Base-by-base conservation (phyloP, 2,888 invertebrate species). In the Electrophaes corylata region DNA sequence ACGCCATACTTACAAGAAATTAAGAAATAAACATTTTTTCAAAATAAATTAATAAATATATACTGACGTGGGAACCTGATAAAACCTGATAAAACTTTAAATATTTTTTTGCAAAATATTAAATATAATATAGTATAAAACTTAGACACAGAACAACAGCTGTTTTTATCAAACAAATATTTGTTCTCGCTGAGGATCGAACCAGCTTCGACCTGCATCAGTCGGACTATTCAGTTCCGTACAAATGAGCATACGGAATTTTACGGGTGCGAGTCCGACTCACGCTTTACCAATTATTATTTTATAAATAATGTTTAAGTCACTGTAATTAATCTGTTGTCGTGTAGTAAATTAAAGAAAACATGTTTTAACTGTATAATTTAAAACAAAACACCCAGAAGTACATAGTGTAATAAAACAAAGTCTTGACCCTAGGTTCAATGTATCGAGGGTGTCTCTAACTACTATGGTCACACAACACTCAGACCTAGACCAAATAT, bases 251-350 rank as follows among this genome's bases (percentile, higher is more conserved):
- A 23, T 4, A 33, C n/a, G 4, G 12, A 33, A 33, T 33, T 12
- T 3, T 35, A 6, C 14, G 14, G 12, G 14, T 14, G 1, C 35
- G 14, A 6, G 5, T 14, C 1, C 35, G 12, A 1, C 14, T 5
- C 12, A 1, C 3, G 16, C 16, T 16, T 8, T 3, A 4, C 37
- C 3, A 10, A 43, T 43, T 16, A n/a, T n/a, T n/a, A n/a, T 3
- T 19, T 26, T 50, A 19, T 39, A 19, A 51, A 39, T 31, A 37
- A 46, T 49, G 16, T 31, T 8, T 18, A 49, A 20, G 62, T 56
- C 53, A 51, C 46, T 41, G 64, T 57, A 70, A 67, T 65, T 62
- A 68, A 37, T 18, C 18, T 39, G 37, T 8, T 39, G 29, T 39
- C 11, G 14, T 35, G 16, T 35, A 46, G 8, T 23, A 26, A 43